phyloP scores from a whole-genome alignment of 2,888 invertebrate genomes.

The Ptychoptera contaminata region DNA sequence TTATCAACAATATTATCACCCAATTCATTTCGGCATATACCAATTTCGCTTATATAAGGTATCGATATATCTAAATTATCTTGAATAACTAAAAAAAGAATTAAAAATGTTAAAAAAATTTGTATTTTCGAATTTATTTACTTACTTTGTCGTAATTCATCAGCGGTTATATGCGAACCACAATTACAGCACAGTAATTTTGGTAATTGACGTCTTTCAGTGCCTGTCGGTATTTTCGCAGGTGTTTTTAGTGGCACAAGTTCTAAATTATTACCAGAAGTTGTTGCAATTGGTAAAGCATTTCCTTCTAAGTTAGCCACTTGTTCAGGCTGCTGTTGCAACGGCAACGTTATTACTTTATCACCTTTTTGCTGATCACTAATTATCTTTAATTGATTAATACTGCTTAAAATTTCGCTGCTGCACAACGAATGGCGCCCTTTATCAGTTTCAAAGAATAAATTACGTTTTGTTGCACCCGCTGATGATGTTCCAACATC shows the following conservation, averaged over 20 bases:
- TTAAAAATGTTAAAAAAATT: neutral
- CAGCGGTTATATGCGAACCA: slow-evolving; percentile 8
- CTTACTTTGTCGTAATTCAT: slow-evolving; percentile 7
- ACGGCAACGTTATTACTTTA: neutral
- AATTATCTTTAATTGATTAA: slow-evolving; percentile 3
- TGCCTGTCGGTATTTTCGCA: too few relatives aligned
- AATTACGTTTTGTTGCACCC: neutral
- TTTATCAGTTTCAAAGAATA: neutral
- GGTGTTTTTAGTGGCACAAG: neutral
- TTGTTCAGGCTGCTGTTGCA: neutral
- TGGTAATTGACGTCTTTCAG: too few relatives aligned
- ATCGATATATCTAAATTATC: too few relatives aligned
- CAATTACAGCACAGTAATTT: slow-evolving; percentile 7
- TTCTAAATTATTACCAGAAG: neutral
- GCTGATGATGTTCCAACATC: slow-evolving; percentile 9
- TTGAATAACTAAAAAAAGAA: neutral
- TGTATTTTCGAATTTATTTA: neutral
- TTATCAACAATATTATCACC: too few relatives aligned
- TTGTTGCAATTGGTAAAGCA: neutral
- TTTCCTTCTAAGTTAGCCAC: neutral
- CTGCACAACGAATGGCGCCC: slow-evolving; percentile 11
- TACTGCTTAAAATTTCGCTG: slow-evolving; percentile 6
- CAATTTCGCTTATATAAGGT: too few relatives aligned
- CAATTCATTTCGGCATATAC: too few relatives aligned
- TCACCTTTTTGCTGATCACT: too few relatives aligned